A percentile compares a stretch with the other conserved stretches of the same genome.
Conservation (phyloP, 2,888 invertebrate genomes). For the Tenthredo amoena region DNA sequence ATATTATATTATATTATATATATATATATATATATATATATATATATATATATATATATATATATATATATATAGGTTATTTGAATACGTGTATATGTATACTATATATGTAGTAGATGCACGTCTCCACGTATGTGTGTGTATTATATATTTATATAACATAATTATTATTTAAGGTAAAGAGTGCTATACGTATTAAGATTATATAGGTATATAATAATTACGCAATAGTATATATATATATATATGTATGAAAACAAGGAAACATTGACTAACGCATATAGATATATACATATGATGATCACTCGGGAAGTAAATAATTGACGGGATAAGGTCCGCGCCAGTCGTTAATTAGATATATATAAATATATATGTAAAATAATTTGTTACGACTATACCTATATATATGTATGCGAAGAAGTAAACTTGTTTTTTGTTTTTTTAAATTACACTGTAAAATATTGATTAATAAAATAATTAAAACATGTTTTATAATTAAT, state of each 20-base stretch:
- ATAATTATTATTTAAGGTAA: conserved; percentile 60
- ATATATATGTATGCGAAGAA: not conserved
- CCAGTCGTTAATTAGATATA: conserved; percentile 49
- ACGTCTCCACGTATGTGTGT: conserved; percentile 4
- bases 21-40: not conserved
- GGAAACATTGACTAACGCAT: conserved; percentile 28
- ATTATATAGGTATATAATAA: conserved; percentile 16
- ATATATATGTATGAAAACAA: conserved; percentile 1
- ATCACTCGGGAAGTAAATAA: conserved; percentile 53
- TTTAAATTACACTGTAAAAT: conserved; percentile 37
- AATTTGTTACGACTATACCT: conserved; percentile 4
- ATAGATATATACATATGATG: conserved; percentile 14
- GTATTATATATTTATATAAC: conserved; percentile 12
- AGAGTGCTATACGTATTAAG: conserved; percentile 64
- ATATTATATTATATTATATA: not conserved
- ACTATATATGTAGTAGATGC: conserved; percentile 12
- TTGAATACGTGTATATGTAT: not conserved
- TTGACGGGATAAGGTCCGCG: conserved; percentile 46
- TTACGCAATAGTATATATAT: not conserved
- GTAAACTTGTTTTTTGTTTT: not conserved
- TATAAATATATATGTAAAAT: not conserved
- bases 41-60: not conserved
- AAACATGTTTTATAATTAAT: conserved; percentile 40
- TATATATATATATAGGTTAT: not conserved
- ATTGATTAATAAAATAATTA: conserved; percentile 41